phyloP scores from a whole-genome alignment of 2,113 vertebrate genomes.

The Elgaria multicarinata region DNA sequence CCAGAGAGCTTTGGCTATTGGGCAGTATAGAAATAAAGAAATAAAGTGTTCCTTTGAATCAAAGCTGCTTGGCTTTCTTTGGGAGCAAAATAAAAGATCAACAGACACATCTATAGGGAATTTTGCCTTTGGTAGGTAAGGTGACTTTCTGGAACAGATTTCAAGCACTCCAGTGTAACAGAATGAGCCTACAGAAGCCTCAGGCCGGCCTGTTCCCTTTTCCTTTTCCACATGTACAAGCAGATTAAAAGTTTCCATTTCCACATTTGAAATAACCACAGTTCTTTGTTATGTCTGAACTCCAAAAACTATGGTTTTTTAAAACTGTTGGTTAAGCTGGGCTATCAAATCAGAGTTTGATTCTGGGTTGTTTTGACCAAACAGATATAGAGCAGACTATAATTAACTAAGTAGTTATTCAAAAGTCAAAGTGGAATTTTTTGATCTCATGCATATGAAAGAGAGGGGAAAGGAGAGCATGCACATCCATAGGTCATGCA shows the following conservation, averaged over 20 bases:
- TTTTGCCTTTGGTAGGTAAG: too few species aligned
- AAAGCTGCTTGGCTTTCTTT: too few species aligned
- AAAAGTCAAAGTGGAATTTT: neutral
- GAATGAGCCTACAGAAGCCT: too few species aligned
- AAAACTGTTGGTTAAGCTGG: neutral
- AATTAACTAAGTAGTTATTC: neutral
- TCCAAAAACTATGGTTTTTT: neutral
- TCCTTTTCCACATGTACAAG: neutral
- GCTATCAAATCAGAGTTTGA: neutral
- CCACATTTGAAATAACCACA: neutral
- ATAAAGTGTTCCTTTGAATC: too few species aligned
- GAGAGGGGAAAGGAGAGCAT: too few species aligned
- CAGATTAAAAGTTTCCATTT: neutral
- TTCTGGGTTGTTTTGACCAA: neutral
- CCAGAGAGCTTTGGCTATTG: too few species aligned
- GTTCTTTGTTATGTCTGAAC: neutral
- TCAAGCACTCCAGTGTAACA: too few species aligned
- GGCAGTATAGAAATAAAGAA: too few species aligned
- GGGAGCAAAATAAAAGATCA: too few species aligned
- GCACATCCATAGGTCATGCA: neutral
- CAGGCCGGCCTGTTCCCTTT: too few species aligned
- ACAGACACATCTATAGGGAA: too few species aligned
- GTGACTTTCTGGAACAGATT: too few species aligned
- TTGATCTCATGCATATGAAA: neutral
- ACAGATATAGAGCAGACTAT: neutral